phyloP scores from a whole-genome alignment of 2,797 vertebrate genomes.

The Enteromius argenteus region DNA sequence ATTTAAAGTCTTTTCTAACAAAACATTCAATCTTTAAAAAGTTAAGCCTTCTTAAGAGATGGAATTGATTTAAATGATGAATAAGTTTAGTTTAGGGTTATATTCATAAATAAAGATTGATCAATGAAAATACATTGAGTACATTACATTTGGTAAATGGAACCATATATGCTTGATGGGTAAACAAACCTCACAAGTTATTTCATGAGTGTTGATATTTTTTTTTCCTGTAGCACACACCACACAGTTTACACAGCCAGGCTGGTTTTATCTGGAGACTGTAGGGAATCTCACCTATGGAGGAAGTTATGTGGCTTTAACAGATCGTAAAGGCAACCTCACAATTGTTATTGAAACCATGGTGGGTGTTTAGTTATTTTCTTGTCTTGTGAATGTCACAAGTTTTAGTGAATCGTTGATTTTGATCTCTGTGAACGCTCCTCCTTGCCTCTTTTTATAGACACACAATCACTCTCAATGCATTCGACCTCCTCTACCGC shows the following conservation, averaged over 20 bases:
- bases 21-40: not conserved
- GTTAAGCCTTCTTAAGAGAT: not conserved
- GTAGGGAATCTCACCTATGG: constrained; percentile 87
- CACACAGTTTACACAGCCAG: constrained; percentile 92
- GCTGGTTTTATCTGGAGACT: constrained; percentile 92
- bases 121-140: not conserved
- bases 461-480: constrained; percentile 87
- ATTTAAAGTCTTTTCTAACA: not conserved
- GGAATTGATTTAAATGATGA: not conserved
- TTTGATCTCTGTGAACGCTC: not conserved
- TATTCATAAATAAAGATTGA: not conserved
- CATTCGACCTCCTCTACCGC: constrained; percentile 85
- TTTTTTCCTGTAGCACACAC: constrained; percentile 85
- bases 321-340: constrained; percentile 90
- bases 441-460: constrained; percentile 70
- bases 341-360: constrained; percentile 95
- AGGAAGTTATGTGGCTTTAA: constrained; percentile 93
- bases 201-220: not conserved
- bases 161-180: not conserved
- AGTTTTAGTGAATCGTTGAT: not conserved
- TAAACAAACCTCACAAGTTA: not conserved
- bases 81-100: not conserved
- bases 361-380: constrained; percentile 74
- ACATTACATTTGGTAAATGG: not conserved
- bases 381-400: constrained; percentile 14